phyloP scores from a whole-genome alignment of 2,113 vertebrate genomes.

The Lycaon pictus region DNA sequence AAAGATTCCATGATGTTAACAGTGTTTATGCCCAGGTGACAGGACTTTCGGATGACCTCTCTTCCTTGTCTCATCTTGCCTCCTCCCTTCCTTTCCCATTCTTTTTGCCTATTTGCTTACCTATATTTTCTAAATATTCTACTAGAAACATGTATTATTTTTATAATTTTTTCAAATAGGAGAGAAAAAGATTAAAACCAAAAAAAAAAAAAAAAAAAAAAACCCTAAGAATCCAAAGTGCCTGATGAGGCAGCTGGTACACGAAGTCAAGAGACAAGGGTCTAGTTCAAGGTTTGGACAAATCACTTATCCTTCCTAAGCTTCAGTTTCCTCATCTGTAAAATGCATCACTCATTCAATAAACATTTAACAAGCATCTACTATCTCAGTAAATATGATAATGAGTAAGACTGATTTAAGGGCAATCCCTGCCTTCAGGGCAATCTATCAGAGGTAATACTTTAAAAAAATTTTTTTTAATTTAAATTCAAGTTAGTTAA shows the following conservation, averaged over 20 bases:
- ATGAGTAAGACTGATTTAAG: background rate
- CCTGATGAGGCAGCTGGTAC: background rate
- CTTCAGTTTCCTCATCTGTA: background rate
- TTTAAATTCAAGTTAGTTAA: background rate
- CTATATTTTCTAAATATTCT: conserved; percentile 35
- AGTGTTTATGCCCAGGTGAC: background rate
- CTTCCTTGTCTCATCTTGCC: background rate
- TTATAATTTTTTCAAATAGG: conserved; percentile 14
- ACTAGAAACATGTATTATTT: conserved; percentile 31
- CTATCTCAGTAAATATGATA: background rate
- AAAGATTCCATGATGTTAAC: background rate
- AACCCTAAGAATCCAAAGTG: background rate
- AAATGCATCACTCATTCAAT: conserved; percentile 28
- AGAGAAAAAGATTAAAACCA: background rate
- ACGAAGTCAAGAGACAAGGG: background rate
- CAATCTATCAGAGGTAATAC: background rate
- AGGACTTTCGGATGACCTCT: background rate
- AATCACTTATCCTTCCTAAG: background rate
- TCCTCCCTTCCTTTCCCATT: background rate
- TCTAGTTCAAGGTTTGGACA: background rate
- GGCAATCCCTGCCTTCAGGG: background rate
- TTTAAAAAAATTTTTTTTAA: background rate
- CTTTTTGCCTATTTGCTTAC: conserved; percentile 3
- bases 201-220: background rate
- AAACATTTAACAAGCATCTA: conserved; percentile 18